Conservation (phyloP, 2,113 vertebrate genomes). For the Beaufortia kweichowensis region DNA sequence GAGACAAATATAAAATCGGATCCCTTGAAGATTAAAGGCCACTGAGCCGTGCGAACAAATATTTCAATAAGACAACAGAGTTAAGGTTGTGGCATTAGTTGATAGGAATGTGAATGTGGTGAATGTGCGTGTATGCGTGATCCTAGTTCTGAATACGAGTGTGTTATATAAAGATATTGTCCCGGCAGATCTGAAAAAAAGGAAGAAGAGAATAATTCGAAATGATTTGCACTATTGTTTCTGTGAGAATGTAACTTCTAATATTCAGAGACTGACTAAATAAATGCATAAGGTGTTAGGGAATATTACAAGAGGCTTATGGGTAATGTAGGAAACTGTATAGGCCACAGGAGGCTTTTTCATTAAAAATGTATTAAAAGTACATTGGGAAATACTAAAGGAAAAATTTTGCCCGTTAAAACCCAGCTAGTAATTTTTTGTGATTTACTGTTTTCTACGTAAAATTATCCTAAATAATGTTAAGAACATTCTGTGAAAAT, state of each 20-base stretch:
- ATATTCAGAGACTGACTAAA: slow-evolving; percentile 39
- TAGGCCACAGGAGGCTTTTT: slow-evolving; percentile 2
- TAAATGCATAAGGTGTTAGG: slow-evolving; percentile 42
- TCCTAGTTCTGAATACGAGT: slow-evolving; percentile 1
- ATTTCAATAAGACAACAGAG: slow-evolving; percentile 54
- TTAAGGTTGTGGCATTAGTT: slow-evolving; percentile 41
- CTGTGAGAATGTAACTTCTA: slow-evolving; percentile 41
- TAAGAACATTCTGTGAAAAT: too few species aligned
- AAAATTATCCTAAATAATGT: too few species aligned
- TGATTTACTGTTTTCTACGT: too few species aligned
- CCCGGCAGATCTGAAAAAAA: slow-evolving; percentile 41
- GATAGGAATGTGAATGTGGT: slow-evolving; percentile 38
- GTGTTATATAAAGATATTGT: slow-evolving; percentile 35
- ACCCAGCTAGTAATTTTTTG: too few species aligned
- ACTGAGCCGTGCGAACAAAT: slow-evolving; percentile 55
- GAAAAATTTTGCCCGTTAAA: too few species aligned
- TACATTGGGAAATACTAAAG: too few species aligned
- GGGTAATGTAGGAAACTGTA: slow-evolving; percentile 48
- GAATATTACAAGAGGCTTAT: slow-evolving; percentile 37
- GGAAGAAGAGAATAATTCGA: slow-evolving; percentile 51
- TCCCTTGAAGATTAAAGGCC: slow-evolving; percentile 60
- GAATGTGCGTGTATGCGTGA: slow-evolving; percentile 38
- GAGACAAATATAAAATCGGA: slow-evolving; percentile 60
- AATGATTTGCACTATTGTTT: slow-evolving; percentile 48
- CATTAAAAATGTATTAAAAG: too few species aligned